These are phyloP conservation scores for Patella depressa DNA, from an alignment of 2,888 invertebrate species.

Conservation along the genomic window DNA sequence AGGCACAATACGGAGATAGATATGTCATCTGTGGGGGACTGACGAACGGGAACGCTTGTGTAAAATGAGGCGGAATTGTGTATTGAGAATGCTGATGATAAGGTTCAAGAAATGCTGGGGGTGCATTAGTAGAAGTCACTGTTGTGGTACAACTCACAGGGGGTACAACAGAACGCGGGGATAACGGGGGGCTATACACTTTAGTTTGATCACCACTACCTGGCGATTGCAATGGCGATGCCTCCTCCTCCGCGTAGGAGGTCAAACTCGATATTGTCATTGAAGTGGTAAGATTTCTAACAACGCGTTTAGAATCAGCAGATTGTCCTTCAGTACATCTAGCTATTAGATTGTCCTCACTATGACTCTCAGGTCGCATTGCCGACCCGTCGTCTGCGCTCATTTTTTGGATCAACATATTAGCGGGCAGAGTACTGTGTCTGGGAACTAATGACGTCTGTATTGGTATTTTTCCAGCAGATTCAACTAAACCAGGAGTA, in stretches of 20 bases:
- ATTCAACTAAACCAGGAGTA: conserved; percentile 95
- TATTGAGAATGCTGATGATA: conserved; percentile 28
- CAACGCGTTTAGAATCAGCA: conserved; percentile 37
- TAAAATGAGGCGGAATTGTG: conserved; percentile 7
- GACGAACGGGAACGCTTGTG: conserved; percentile 19
- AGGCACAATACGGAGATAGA: conserved; percentile 50
- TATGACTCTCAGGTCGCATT: conserved; percentile 31
- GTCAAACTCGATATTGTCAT: conserved; percentile 61
- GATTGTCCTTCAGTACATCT: conserved; percentile 10
- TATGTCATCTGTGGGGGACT: conserved; percentile 45
- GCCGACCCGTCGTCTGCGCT: conserved; percentile 17
- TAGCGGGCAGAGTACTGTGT: conserved; percentile 59
- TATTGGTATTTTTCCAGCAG: conserved; percentile 85
- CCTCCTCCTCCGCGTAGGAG: conserved; percentile 52
- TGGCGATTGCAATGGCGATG: conserved; percentile 46
- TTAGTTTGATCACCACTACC: conserved; percentile 29
- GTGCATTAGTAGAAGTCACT: not conserved
- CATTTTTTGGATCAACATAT: conserved; percentile 33
- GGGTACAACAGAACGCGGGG: conserved; percentile 52
- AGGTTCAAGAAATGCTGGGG: conserved; percentile 16
- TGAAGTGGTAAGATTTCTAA: conserved; percentile 48
- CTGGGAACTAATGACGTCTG: conserved; percentile 56
- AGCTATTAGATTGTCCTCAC: conserved; percentile 40
- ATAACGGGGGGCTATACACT: conserved; percentile 75
- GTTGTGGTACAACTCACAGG: conserved; percentile 30